Evolutionary conservation across 2,888 invertebrate species (phyloP).

Genomic region (Cephus nigrinus): DNA sequence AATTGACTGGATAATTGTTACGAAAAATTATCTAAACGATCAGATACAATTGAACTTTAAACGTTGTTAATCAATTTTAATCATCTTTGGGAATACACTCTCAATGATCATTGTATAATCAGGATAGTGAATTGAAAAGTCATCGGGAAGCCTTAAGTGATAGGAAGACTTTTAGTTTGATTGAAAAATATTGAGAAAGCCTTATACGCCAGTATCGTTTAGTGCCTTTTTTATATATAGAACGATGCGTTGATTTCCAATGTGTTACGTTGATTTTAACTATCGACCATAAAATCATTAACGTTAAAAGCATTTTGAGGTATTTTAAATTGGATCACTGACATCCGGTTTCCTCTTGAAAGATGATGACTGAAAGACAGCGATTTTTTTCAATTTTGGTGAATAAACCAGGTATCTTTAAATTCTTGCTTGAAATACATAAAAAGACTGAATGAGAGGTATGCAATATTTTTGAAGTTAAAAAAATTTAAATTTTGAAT

Average conservation of each 20-base stretch:
- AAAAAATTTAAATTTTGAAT: too few species aligned
- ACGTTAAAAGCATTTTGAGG: too few species aligned
- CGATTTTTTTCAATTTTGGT: background rate
- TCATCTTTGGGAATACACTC: background rate
- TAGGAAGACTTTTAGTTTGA: background rate
- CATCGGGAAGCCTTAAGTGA: background rate
- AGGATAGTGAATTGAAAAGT: background rate
- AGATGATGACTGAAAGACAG: too few species aligned
- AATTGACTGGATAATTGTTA: too few species aligned
- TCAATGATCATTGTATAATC: background rate
- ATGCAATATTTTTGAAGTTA: too few species aligned
- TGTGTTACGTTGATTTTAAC: background rate
- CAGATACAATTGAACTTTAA: too few species aligned
- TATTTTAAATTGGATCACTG: too few species aligned
- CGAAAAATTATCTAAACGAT: too few species aligned
- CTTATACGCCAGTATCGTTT: constrained; percentile 4
- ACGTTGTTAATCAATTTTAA: background rate
- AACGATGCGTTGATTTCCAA: background rate
- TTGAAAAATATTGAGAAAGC: background rate
- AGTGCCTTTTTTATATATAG: background rate
- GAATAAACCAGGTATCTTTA: background rate
- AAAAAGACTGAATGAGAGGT: too few species aligned
- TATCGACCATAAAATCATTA: too few species aligned
- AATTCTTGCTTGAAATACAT: too few species aligned
- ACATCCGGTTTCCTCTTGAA: too few species aligned